Evolutionary conservation across 2,113 vertebrate species (phyloP).

Genomic region (Microtus ochrogaster): DNA sequence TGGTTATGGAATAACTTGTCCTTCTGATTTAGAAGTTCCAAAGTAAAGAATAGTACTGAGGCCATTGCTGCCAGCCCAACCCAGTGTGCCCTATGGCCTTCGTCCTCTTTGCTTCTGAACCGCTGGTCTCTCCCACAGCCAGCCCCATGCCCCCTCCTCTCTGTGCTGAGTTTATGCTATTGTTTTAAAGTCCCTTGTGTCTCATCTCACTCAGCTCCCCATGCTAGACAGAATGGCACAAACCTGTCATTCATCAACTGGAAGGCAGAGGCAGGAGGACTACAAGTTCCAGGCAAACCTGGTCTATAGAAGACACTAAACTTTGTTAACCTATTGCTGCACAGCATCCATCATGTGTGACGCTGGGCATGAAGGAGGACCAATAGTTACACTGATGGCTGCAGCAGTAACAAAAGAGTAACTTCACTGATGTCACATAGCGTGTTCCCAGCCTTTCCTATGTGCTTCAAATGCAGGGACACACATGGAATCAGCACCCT

Average conservation of each 20-base stretch:
- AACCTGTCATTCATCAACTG: too few relatives aligned
- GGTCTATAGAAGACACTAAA: background rate
- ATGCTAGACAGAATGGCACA: background rate
- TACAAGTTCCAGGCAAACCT: background rate
- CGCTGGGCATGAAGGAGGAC: background rate
- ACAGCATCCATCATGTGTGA: background rate
- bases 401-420: background rate
- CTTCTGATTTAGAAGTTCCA: conserved; percentile 20
- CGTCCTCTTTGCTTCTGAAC: background rate
- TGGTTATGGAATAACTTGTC: conserved; percentile 15
- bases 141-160: background rate
- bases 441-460: background rate
- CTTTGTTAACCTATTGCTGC: background rate
- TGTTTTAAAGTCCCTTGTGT: background rate
- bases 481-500: background rate
- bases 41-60: conserved; percentile 9
- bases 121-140: background rate
- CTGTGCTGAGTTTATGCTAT: background rate
- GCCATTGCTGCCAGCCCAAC: background rate
- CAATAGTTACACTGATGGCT: background rate
- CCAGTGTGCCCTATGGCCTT: background rate
- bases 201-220: background rate
- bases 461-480: background rate
- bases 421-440: background rate
- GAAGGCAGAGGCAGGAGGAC: background rate